Percentiles rank a stretch among this genome's conserved stretches.
phyloP scores from a whole-genome alignment of 2,888 invertebrate species.

The Glyphotaelius pellucidus region DNA sequence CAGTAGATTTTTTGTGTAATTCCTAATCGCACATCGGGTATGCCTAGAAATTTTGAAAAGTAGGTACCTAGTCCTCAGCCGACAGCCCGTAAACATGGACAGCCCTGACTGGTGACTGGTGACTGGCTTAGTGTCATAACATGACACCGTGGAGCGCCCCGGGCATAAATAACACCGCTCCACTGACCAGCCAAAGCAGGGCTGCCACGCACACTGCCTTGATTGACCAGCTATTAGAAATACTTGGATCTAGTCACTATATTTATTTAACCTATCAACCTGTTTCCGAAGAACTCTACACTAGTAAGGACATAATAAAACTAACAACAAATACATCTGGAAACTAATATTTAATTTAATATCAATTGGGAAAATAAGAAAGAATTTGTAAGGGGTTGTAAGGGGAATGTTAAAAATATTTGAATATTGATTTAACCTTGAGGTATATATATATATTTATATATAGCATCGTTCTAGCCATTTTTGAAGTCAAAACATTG shows the following conservation, averaged over 20 bases:
- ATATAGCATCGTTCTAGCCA: too few species aligned
- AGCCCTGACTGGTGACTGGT: conserved; percentile 12
- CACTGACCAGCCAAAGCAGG: not conserved
- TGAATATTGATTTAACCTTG: too few species aligned
- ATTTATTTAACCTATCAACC: too few species aligned
- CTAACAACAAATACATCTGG: too few species aligned
- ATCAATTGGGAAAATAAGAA: too few species aligned
- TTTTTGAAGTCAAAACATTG: too few species aligned
- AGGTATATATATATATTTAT: too few species aligned
- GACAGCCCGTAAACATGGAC: conserved; percentile 4
- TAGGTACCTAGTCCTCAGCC: not conserved
- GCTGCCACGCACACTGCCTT: not conserved
- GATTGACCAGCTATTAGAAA: not conserved
- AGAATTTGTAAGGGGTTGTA: too few species aligned
- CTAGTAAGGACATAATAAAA: too few species aligned
- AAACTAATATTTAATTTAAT: too few species aligned
- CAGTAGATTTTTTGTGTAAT: conserved; percentile 18
- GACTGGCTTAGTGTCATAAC: conserved; percentile 57
- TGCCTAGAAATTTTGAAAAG: not conserved
- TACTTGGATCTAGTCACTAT: not conserved
- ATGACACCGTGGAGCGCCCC: conserved; percentile 49
- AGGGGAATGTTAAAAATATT: too few species aligned
- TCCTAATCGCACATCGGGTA: conserved; percentile 28
- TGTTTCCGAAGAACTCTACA: too few species aligned
- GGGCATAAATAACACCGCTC: conserved; percentile 52